Evolutionary conservation across 2,113 vertebrate genomes (phyloP).

Genomic region (Morphnarchus princeps): DNA sequence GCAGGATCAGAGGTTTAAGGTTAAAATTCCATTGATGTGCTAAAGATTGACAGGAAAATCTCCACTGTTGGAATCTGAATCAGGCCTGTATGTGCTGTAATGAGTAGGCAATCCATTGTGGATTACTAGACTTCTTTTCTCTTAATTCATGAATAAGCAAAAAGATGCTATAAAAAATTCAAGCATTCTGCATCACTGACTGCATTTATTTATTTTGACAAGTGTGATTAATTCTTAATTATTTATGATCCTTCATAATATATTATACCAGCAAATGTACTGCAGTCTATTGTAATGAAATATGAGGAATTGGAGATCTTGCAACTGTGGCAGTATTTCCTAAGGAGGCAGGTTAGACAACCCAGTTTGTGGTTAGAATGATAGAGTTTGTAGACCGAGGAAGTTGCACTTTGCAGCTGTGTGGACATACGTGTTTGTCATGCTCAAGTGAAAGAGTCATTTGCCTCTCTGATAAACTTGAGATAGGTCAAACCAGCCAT

Average conservation of each 20-base stretch:
- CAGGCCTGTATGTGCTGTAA: not conserved
- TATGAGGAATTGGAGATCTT: not conserved
- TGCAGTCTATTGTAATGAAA: not conserved
- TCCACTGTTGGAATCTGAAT: not conserved
- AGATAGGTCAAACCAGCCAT: not conserved
- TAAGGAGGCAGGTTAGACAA: not conserved
- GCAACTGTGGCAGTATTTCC: not conserved
- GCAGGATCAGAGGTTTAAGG: not conserved
- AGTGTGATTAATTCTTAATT: constrained; percentile 65
- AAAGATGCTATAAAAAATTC: constrained; percentile 50
- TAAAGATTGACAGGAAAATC: not conserved
- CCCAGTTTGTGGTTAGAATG: not conserved
- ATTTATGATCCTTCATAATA: constrained; percentile 51
- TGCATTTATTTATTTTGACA: constrained; percentile 63
- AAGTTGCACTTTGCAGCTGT: not conserved
- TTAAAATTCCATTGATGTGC: not conserved
- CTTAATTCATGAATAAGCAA: constrained; percentile 58
- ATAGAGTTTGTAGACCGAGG: not conserved
- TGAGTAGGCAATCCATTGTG: not conserved
- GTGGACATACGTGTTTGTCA: not conserved
- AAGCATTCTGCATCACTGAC: constrained; percentile 23
- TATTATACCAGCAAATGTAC: constrained; percentile 14
- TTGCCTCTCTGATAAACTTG: not conserved
- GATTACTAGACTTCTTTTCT: not conserved
- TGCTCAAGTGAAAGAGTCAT: not conserved